phyloP scores from a whole-genome alignment of 2,113 vertebrate species.

The Rattus rattus region DNA sequence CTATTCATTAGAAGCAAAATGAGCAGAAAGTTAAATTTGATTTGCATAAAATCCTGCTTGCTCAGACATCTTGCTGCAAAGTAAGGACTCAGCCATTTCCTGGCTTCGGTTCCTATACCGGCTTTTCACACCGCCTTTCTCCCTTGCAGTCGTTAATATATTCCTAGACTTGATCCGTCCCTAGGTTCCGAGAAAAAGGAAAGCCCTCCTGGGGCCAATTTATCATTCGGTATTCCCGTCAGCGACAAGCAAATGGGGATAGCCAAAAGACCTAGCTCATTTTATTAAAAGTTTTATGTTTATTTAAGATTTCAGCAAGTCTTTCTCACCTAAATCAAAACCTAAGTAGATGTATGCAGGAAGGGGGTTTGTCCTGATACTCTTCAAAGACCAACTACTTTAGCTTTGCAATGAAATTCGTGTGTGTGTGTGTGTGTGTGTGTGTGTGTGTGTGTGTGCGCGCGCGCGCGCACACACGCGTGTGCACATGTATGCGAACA shows the following conservation, averaged over 20 bases:
- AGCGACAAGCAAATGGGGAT: background rate
- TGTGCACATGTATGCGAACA: too few relatives aligned
- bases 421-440: background rate
- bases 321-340: conserved; percentile 29
- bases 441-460: background rate
- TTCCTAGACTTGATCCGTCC: background rate
- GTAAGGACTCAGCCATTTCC: conserved; percentile 7
- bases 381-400: conserved; percentile 22
- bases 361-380: background rate
- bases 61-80: conserved; percentile 37
- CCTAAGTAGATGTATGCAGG: background rate
- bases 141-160: conserved; percentile 2
- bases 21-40: conserved; percentile 47
- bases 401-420: background rate
- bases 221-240: conserved; percentile 4
- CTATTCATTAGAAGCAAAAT: conserved; percentile 48
- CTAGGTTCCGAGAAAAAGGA: conserved; percentile 38
- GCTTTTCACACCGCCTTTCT: conserved; percentile 18
- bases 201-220: background rate
- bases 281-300: conserved; percentile 28
- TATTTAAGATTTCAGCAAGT: background rate
- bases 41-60: conserved; percentile 56
- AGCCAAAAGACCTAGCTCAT: conserved; percentile 2
- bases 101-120: background rate
- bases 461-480: too few relatives aligned